Conservation (phyloP, 2,888 invertebrate genomes). For the Crepidodera aurea region DNA sequence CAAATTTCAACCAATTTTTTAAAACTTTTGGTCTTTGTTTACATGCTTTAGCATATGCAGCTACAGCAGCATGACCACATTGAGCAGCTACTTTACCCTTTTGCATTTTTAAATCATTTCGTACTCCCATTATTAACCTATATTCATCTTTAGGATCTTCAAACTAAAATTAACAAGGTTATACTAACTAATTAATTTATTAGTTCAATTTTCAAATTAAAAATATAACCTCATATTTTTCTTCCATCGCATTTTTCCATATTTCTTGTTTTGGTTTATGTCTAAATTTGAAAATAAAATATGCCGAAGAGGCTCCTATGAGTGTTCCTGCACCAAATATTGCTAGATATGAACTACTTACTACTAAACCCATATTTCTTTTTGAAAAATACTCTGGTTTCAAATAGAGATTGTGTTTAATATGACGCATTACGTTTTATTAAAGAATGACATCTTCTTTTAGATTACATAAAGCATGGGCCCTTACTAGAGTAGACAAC, state of each 20-base stretch:
- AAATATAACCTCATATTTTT: slow-evolving; percentile 54
- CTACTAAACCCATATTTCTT: slow-evolving; percentile 51
- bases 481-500: too few species aligned
- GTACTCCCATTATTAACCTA: slow-evolving; percentile 86
- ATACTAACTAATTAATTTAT: background rate
- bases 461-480: too few species aligned
- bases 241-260: slow-evolving; percentile 54
- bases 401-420: background rate
- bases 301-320: slow-evolving; percentile 54
- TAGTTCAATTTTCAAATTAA: background rate
- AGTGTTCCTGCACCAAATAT: slow-evolving; percentile 55
- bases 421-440: background rate
- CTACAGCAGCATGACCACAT: slow-evolving; percentile 93
- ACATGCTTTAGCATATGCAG: slow-evolving; percentile 78
- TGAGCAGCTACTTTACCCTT: slow-evolving; percentile 95
- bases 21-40: slow-evolving; percentile 69
- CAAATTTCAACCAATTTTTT: slow-evolving; percentile 64
- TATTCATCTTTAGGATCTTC: slow-evolving; percentile 65
- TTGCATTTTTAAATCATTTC: slow-evolving; percentile 92
- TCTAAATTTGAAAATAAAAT: slow-evolving; percentile 48
- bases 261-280: slow-evolving; percentile 40
- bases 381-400: slow-evolving; percentile 2
- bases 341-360: slow-evolving; percentile 51
- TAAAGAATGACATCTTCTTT: too few species aligned
- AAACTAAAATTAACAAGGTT: slow-evolving; percentile 45